phyloP scores from a whole-genome alignment of 2,113 vertebrate species.

The Neogale vison region DNA sequence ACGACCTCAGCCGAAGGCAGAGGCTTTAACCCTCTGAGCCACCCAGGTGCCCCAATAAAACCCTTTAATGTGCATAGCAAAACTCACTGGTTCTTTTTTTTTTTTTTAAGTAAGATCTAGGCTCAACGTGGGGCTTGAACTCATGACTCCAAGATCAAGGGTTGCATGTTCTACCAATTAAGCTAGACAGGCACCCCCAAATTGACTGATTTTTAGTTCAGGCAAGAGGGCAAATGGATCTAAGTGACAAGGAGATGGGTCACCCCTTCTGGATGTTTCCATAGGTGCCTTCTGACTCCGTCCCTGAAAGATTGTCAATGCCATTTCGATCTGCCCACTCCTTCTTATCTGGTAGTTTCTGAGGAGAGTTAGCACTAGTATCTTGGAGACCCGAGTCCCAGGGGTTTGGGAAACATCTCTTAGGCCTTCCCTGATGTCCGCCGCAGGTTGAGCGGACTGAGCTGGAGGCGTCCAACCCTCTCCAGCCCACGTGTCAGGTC shows the following conservation, averaged over 20 bases:
- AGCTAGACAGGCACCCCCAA: not conserved
- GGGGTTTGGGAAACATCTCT: not conserved
- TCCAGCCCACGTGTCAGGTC: not conserved
- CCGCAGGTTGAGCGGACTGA: not conserved
- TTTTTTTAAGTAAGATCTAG: not conserved
- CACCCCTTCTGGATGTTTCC: not conserved
- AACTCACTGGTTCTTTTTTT: not conserved
- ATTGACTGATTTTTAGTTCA: not conserved
- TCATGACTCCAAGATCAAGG: not conserved
- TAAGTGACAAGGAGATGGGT: not conserved
- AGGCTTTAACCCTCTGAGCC: too few relatives aligned
- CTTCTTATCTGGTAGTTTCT: not conserved
- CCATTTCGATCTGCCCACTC: not conserved
- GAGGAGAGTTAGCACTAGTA: not conserved
- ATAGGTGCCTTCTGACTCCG: not conserved
- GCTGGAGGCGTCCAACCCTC: not conserved
- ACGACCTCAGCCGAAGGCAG: too few relatives aligned
- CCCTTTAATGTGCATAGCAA: not conserved
- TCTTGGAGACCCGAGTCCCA: not conserved
- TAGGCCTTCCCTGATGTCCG: not conserved
- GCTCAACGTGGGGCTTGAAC: not conserved
- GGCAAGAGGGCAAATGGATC: not conserved
- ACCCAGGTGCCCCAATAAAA: too few relatives aligned
- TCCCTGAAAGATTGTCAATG: not conserved
- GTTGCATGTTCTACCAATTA: not conserved